Percentiles rank a stretch among this genome's conserved stretches.
Evolutionary conservation across 2,888 invertebrate genomes (phyloP).

Genomic region (Aphodius granarius): DNA sequence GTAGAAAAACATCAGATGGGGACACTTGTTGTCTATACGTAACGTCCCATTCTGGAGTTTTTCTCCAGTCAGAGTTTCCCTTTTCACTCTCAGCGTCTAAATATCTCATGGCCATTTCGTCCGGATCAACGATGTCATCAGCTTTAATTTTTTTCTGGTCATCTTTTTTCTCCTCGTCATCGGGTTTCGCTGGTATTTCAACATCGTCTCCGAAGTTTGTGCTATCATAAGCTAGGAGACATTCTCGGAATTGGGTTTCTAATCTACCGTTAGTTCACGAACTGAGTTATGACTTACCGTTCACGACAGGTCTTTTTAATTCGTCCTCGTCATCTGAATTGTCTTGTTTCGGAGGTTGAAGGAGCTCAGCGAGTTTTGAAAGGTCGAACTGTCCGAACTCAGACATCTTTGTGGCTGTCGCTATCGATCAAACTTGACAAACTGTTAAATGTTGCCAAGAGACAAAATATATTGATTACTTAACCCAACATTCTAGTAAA

Average conservation of each 20-base stretch:
- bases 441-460: neutral
- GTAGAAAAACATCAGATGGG: constrained; percentile 83
- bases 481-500: neutral
- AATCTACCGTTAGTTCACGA: neutral
- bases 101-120: constrained; percentile 15
- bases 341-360: constrained; percentile 41
- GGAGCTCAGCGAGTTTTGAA: constrained; percentile 47
- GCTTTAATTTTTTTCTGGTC: constrained; percentile 2
- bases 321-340: constrained; percentile 47
- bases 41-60: constrained; percentile 75
- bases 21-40: constrained; percentile 83
- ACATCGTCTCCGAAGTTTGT: constrained; percentile 11
- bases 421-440: neutral
- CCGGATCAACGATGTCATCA: constrained; percentile 19
- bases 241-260: neutral
- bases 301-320: constrained; percentile 28
- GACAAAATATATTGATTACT: neutral
- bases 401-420: constrained; percentile 35
- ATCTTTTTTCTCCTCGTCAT: constrained; percentile 43
- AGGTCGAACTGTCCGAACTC: constrained; percentile 42
- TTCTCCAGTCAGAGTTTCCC: constrained; percentile 62
- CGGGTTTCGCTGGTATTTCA: constrained; percentile 34
- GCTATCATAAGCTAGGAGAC: neutral
- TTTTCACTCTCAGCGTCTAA: constrained; percentile 20
- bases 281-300: constrained; percentile 15